A percentile compares a stretch with the other conserved stretches of the same genome.
Evolutionary conservation across 2,797 vertebrate genomes (phyloP).

Genomic region (Aldrovandia affinis): DNA sequence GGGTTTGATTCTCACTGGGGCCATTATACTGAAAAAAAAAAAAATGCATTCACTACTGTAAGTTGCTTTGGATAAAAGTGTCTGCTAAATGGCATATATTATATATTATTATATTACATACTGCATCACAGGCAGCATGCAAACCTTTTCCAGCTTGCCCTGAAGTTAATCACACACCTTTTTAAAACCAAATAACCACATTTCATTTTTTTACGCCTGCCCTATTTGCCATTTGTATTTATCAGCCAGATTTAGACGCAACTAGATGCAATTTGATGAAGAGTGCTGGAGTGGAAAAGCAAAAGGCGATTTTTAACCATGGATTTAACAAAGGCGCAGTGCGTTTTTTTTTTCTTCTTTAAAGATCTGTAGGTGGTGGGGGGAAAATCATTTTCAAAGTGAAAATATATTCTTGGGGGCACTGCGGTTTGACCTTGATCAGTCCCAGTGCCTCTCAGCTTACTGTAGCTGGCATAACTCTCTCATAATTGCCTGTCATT

Average conservation of each 20-base stretch:
- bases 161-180: neutral
- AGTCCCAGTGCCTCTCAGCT: neutral
- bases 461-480: neutral
- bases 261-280: neutral
- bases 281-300: neutral
- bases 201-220: neutral
- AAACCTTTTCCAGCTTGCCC: neutral
- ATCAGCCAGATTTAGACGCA: neutral
- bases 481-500: neutral
- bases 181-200: constrained; percentile 2
- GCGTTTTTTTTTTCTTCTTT: neutral
- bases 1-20: too few relatives aligned
- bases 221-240: neutral
- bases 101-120: too few relatives aligned
- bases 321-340: neutral
- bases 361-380: neutral
- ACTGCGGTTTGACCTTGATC: neutral
- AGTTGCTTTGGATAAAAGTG: too few relatives aligned
- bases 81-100: too few relatives aligned
- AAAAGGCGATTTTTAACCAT: neutral
- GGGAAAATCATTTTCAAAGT: neutral
- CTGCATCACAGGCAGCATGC: neutral
- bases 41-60: too few relatives aligned
- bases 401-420: neutral
- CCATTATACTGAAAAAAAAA: too few relatives aligned